phyloP scores from a whole-genome alignment of 2,113 vertebrate genomes.

The Lophius piscatorius region DNA sequence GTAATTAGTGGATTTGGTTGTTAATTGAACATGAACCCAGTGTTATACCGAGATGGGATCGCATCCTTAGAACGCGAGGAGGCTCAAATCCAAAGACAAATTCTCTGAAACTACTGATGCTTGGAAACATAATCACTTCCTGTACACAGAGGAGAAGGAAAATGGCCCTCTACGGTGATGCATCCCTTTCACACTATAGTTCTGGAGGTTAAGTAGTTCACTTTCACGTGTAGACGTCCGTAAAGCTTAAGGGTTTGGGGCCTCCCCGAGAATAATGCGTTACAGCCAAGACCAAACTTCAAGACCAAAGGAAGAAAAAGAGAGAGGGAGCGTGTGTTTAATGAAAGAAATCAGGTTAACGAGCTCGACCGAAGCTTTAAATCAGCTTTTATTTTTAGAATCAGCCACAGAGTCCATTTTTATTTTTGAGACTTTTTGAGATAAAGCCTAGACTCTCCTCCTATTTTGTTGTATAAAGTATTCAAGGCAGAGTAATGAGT shows the following conservation, averaged over 20 bases:
- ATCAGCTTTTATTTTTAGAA: constrained; percentile 46
- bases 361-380: constrained; percentile 36
- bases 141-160: constrained; percentile 34
- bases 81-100: constrained; percentile 65
- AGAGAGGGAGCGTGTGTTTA: constrained; percentile 31
- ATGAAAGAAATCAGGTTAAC: constrained; percentile 18
- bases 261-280: constrained; percentile 18
- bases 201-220: constrained; percentile 62
- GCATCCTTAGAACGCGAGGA: constrained; percentile 51
- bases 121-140: constrained; percentile 71
- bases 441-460: constrained; percentile 34
- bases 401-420: constrained; percentile 45
- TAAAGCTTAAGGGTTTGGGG: constrained; percentile 19
- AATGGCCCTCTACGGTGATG: constrained; percentile 51
- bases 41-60: constrained; percentile 52
- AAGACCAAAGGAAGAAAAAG: constrained; percentile 69
- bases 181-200: constrained; percentile 58
- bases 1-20: constrained; percentile 65
- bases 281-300: constrained; percentile 61
- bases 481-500: constrained; percentile 56
- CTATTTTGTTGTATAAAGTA: constrained; percentile 39
- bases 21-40: constrained; percentile 56
- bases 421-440: constrained; percentile 21
- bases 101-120: constrained; percentile 65
- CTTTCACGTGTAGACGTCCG: constrained; percentile 50